Evolutionary conservation across 2,797 vertebrate species (phyloP).

Genomic region (Cetoscarus ocellatus): DNA sequence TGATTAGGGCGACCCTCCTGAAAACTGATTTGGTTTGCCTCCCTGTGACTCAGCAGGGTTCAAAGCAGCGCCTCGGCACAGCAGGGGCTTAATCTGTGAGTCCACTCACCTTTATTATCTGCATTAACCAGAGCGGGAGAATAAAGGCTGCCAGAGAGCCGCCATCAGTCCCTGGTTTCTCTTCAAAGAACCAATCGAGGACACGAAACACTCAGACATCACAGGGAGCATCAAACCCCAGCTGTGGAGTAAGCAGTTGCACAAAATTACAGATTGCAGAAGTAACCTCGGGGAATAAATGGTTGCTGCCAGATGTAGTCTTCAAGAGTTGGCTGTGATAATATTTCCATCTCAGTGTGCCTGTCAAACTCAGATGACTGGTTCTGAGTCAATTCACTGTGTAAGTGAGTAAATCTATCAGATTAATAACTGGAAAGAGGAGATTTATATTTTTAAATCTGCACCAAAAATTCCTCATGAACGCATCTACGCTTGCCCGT

Average conservation of each 20-base stretch:
- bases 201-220: slow-evolving; percentile 46
- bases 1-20: not conserved
- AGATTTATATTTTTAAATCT: not conserved
- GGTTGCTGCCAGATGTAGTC: slow-evolving; percentile 47
- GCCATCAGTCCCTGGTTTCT: slow-evolving; percentile 55
- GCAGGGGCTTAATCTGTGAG: slow-evolving; percentile 51
- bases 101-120: slow-evolving; percentile 67
- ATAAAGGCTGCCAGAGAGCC: slow-evolving; percentile 48
- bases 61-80: slow-evolving; percentile 34
- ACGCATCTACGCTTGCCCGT: slow-evolving; percentile 2
- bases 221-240: slow-evolving; percentile 38
- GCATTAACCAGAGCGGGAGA: slow-evolving; percentile 51
- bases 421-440: not conserved
- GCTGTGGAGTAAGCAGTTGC: slow-evolving; percentile 52
- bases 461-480: not conserved
- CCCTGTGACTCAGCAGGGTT: slow-evolving; percentile 33
- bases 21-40: slow-evolving; percentile 45
- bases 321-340: slow-evolving; percentile 42
- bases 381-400: slow-evolving; percentile 16
- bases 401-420: slow-evolving; percentile 3
- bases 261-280: slow-evolving; percentile 43
- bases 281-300: slow-evolving; percentile 47
- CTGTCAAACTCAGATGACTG: slow-evolving; percentile 40
- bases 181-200: slow-evolving; percentile 37
- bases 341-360: slow-evolving; percentile 39